Base-by-base conservation (phyloP, 2,113 vertebrate genomes). In the Stigmatopora nigra region DNA sequence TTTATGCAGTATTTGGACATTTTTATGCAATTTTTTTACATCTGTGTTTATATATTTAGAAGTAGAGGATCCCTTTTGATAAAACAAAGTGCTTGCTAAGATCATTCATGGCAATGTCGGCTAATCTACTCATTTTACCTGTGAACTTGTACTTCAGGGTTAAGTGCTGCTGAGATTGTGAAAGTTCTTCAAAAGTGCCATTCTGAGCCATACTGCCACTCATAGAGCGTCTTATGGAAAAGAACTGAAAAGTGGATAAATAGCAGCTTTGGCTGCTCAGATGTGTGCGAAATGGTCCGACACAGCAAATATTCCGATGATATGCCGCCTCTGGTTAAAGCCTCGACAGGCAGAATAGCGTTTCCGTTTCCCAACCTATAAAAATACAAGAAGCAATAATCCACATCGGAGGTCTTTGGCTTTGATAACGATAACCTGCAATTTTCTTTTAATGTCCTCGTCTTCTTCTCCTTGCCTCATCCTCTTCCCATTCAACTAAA, bases 61-160 rank as follows among this genome's bases (percentile, higher is more conserved):
- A 65, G 52, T 48, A 22, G 25, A 0, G 11, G 45, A 48, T 70
- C 25, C 55, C 22, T 57, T 73, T 67, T 72, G 65, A 79, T 48
- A 73, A 75, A 69, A 69, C 56, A 63, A 60, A 47, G 62, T 67
- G 41, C 64, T 67, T 53, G 67, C 65, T 65, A 62, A 69, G 62
- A 84, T 75, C 76, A 82, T 47, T 76, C 76, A 74, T 63, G 72
- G 76, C 82, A 78, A 81, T 83, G 77, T 80, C 44, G 49, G 16
- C 73, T 85, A 82, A 88, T 86, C 76, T 83, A 76, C 76, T 80
- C 77, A 25, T 59, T 67, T 19, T 71, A 82, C 75, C 76, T 72
- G 71, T 81, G 73, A 79, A 79, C 70, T 48, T 31, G 25, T 31
- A 56, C 78, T 70, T 77, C 72, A 78, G 84, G 79, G 77, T 80